Base-by-base conservation (phyloP, 2,797 vertebrate species). In the Enteromius trimaculatus region DNA sequence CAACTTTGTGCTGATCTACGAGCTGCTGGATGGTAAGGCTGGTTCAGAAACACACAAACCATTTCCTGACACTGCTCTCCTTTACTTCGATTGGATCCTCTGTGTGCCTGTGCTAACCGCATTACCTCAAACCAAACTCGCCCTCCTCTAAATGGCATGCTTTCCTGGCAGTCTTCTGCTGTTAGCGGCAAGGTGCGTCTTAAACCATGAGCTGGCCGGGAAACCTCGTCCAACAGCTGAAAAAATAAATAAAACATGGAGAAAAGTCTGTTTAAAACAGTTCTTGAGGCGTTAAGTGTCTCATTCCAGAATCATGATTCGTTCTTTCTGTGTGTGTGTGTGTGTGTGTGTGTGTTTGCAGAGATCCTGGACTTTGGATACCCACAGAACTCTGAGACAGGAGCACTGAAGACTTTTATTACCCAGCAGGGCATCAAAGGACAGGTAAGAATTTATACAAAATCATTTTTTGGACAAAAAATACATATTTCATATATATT, bases 311-410 rank as follows among this genome's bases (percentile, higher is more conserved):
- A 39, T 3, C 17, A 26, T 39, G 13, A 78, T 69, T 39, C 5
- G 21, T 42, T 42, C 2, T 55, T 42, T 37, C n/a, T n/a, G 3
- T 51, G 1, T 31, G n/a, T 39, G 11, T 82, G 37, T 64, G 64
- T n/a, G 3, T 51, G 1, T 31, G n/a, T 39, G 11, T 82, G 37
- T 64, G 64, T 29, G 84, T 76, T 66, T 89, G 17, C 93, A 99
- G 98, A 99, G 94, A 99, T 99, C 92, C 93, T 99, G 94, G 98
- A 99, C 90, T 99, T 99, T 92, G 98, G 98, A 81, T 99, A 99
- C 90, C 98, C 98, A 89, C 98, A 99, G 93, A 99, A 99, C 91
- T 99, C 98, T 11, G 98, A 99, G 94, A 99, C 98, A 0, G 98
- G 98, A 26, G 97, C 98, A 1, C 93, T 99, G 93, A 99, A 99